Percentiles rank a stretch among this genome's conserved stretches.
Evolutionary conservation across 2,888 invertebrate species (phyloP).

Genomic region (Penaeus monodon): DNA sequence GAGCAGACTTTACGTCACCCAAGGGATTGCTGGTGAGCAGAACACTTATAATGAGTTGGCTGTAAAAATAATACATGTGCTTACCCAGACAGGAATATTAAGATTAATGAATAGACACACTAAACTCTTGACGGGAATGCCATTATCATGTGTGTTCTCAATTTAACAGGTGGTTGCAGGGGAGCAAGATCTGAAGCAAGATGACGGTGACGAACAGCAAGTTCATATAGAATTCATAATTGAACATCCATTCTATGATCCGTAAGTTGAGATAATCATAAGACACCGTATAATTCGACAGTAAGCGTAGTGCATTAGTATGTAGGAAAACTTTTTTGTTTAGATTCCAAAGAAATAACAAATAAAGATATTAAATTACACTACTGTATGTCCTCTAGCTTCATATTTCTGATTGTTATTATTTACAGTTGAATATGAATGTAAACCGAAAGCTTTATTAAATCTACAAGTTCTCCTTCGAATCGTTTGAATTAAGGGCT

Average conservation of each 20-base stretch:
- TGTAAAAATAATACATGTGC: background rate
- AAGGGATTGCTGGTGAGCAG: slow-evolving; percentile 36
- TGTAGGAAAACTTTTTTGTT: background rate
- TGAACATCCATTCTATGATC: slow-evolving; percentile 39
- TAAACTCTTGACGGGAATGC: background rate
- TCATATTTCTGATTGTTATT: too few relatives aligned
- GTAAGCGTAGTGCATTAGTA: background rate
- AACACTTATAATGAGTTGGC: background rate
- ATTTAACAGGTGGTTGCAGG: slow-evolving; percentile 38
- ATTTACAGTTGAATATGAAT: too few relatives aligned
- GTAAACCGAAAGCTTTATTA: too few relatives aligned
- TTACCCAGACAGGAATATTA: too few relatives aligned
- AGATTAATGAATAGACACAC: too few relatives aligned
- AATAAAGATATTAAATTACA: too few relatives aligned
- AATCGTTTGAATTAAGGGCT: too few relatives aligned
- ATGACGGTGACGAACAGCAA: slow-evolving; percentile 30
- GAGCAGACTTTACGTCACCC: slow-evolving; percentile 49
- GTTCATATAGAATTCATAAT: slow-evolving; percentile 38
- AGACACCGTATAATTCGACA: background rate
- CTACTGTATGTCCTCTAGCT: too few relatives aligned
- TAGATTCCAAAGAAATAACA: too few relatives aligned
- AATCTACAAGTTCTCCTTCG: too few relatives aligned
- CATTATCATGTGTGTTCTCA: background rate
- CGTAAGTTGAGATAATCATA: background rate
- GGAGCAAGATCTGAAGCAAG: slow-evolving; percentile 9